Conservation (phyloP, 2,113 vertebrate genomes). For the Sapajus apella region DNA sequence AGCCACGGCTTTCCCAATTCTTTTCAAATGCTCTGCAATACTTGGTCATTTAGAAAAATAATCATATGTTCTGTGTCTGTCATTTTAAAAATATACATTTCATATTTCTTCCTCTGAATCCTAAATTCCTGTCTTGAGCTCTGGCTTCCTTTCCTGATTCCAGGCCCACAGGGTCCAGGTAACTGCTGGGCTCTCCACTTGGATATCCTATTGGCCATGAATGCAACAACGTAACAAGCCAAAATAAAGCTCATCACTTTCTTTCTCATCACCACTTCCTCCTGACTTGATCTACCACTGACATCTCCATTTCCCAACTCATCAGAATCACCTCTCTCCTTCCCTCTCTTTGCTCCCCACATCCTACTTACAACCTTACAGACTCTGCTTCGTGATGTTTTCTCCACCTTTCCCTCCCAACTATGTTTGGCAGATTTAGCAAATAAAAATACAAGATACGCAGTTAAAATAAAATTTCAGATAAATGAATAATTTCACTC, state of each 20-base stretch:
- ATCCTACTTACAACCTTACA: neutral
- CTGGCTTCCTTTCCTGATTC: neutral
- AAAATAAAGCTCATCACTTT: too few relatives aligned
- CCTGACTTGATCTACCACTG: accelerated
- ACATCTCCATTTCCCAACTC: too few relatives aligned
- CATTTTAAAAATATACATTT: neutral
- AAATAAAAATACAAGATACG: neutral
- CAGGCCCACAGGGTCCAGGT: neutral
- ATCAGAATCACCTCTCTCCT: neutral
- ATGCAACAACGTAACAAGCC: neutral
- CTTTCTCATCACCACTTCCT: too few relatives aligned
- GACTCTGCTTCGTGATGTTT: neutral
- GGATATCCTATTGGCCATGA: neutral
- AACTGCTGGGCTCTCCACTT: neutral
- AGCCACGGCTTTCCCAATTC: neutral
- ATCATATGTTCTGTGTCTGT: neutral
- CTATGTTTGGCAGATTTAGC: neutral
- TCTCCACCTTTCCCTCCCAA: neutral
- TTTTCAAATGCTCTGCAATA: neutral
- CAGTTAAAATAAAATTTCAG: neutral
- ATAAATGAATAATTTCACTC: neutral
- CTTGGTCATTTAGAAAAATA: neutral
- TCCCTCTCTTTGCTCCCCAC: neutral
- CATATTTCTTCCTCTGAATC: neutral
- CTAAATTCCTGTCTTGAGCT: neutral